Evolutionary conservation across 2,797 vertebrate species (phyloP).

Genomic region (Aulostomus chinensis): DNA sequence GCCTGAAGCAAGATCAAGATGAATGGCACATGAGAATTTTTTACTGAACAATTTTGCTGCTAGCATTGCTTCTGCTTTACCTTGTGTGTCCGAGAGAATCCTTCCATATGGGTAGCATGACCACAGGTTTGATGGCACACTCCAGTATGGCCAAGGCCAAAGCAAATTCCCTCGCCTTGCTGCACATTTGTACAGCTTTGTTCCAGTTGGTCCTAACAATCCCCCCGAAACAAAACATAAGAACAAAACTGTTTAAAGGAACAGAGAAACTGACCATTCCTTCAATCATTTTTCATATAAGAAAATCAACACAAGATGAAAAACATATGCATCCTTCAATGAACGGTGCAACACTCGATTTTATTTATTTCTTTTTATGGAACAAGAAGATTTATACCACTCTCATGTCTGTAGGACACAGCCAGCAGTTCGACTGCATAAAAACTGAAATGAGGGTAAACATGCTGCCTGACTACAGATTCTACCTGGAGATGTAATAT

Average conservation of each 20-base stretch:
- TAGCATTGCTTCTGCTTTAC: conserved; percentile 63
- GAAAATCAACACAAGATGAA: background rate
- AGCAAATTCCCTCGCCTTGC: conserved; percentile 96
- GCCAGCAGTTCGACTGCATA: too few relatives aligned
- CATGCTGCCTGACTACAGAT: too few relatives aligned
- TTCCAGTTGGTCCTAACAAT: conserved; percentile 95
- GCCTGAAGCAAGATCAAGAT: conserved; percentile 66
- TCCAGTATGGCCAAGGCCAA: conserved; percentile 96
- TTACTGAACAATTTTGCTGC: too few relatives aligned
- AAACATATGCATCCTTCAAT: too few relatives aligned
- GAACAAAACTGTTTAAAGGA: background rate
- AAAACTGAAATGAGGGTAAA: too few relatives aligned
- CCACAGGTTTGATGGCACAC: conserved; percentile 98
- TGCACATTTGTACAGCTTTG: conserved; percentile 99
- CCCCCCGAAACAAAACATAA: too few relatives aligned
- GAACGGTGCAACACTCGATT: too few relatives aligned
- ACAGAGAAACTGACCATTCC: background rate
- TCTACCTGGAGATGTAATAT: too few relatives aligned
- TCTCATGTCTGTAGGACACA: too few relatives aligned
- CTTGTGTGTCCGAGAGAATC: conserved; percentile 97
- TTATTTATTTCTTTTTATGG: too few relatives aligned
- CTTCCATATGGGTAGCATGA: conserved; percentile 94
- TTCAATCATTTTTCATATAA: background rate
- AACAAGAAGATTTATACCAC: too few relatives aligned
- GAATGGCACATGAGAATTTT: too few relatives aligned